A percentile compares a stretch with the other conserved stretches of the same genome.
Conservation (phyloP, 2,797 vertebrate species). For the Galago senegalensis region DNA sequence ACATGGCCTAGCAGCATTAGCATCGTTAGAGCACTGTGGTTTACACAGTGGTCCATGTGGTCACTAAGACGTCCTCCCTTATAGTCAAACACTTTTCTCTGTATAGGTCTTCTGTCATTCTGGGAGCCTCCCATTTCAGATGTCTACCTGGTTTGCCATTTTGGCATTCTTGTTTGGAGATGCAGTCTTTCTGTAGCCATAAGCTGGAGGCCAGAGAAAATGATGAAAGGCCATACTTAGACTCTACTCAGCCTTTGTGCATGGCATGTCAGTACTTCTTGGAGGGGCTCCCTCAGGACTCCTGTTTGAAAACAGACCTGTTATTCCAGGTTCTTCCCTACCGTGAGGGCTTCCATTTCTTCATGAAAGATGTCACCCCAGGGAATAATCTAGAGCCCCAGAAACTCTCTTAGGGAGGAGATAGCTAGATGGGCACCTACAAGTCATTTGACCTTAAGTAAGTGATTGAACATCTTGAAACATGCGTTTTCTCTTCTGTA, state of each 20-base stretch:
- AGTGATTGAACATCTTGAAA: conserved; percentile 45
- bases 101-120: background rate
- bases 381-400: background rate
- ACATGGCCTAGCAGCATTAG: background rate
- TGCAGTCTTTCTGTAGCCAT: background rate
- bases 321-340: background rate
- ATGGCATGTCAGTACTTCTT: background rate
- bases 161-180: conserved; percentile 50
- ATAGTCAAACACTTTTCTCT: background rate
- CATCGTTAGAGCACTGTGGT: background rate
- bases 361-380: background rate
- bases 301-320: background rate
- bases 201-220: conserved; percentile 17
- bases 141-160: background rate
- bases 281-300: background rate
- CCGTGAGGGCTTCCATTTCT: background rate
- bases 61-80: background rate
- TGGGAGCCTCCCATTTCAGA: background rate
- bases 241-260: background rate
- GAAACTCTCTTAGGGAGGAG: conserved; percentile 14
- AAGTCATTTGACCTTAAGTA: background rate
- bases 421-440: background rate
- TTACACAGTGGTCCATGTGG: background rate
- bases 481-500: conserved; percentile 22
- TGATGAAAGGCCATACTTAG: background rate